These are phyloP conservation scores for Petroica traversi DNA, from an alignment of 2,113 vertebrate species.

Conservation along the genomic window DNA sequence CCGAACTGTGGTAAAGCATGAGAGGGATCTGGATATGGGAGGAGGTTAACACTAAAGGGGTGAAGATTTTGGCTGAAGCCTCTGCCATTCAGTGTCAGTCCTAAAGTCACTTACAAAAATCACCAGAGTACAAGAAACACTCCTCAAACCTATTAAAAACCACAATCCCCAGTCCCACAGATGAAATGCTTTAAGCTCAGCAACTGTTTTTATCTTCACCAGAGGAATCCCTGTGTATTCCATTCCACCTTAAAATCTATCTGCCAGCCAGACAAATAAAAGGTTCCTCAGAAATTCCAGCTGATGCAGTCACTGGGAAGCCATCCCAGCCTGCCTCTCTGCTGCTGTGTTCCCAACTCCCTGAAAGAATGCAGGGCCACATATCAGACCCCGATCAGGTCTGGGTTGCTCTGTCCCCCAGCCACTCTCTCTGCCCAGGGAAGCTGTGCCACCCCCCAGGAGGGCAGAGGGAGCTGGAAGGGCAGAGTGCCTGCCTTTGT, in stretches of 20 bases:
- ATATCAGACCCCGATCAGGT: accelerated
- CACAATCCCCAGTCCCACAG: not conserved
- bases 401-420: not conserved
- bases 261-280: not conserved
- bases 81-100: not conserved
- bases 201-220: not conserved
- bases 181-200: not conserved
- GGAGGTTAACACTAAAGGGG: not conserved
- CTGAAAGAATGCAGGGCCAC: not conserved
- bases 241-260: not conserved
- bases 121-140: not conserved
- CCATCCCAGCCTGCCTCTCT: not conserved
- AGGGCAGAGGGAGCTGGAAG: not conserved
- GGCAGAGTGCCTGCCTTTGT: not conserved
- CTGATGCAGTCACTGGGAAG: not conserved
- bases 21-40: not conserved
- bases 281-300: not conserved
- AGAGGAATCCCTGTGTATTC: not conserved
- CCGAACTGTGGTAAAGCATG: not conserved
- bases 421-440: not conserved
- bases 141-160: not conserved
- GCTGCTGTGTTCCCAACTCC: not conserved
- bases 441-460: not conserved
- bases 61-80: not conserved
- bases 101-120: not conserved